Evolutionary conservation across 2,113 vertebrate species (phyloP), one percentile per base, ranked within the genome.

Genomic region (Rhinolophus ferrumequinum): DNA sequence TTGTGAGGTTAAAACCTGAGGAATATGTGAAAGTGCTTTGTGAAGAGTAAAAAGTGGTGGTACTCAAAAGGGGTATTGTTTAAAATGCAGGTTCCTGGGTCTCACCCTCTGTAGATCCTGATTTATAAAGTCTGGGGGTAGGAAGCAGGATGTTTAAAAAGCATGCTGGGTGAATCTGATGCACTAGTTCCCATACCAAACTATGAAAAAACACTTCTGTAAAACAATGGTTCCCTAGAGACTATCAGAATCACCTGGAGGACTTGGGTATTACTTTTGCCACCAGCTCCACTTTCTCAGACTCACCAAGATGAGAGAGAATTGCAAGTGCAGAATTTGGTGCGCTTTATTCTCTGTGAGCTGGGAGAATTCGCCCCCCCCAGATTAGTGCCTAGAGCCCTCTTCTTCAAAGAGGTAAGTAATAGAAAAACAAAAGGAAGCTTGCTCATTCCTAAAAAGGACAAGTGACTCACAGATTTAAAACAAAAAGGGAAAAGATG

Each of bases 381-480:
- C n/a, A 22, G n/a, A n/a, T 56, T 58, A 41, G 69, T 60, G 28
- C 21, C 60, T 28, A 14, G 70, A 18, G 12, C 21, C 54, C 6
- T 76, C 22, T 77, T 13, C 58, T 52, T 77, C 62, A 44, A 11
- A 56, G 28, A 35, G 56, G 26, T 75, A 33, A 44, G 26, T 75
- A 33, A 44, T 50, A 90, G 28, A 69, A 41, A 79, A 92, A 33
- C 26, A 81, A 69, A 72, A 77, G 47, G 30, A 90, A 95, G 28
- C 30, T 38, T 85, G 76, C 44, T 86, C 44, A 73, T 26, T 16
- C 30, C 83, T 69, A 38, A 35, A n/a, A 5, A 80, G 82, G n/a
- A 64, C 73, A 88, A 97, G 30, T 94, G 96, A 97, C 82, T 98
- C 94, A 95, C 3, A 66, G 56, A 38, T 67, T 94, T 86, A 70